Evolutionary conservation across 2,113 vertebrate genomes (phyloP).

Genomic region (Thermophis baileyi): DNA sequence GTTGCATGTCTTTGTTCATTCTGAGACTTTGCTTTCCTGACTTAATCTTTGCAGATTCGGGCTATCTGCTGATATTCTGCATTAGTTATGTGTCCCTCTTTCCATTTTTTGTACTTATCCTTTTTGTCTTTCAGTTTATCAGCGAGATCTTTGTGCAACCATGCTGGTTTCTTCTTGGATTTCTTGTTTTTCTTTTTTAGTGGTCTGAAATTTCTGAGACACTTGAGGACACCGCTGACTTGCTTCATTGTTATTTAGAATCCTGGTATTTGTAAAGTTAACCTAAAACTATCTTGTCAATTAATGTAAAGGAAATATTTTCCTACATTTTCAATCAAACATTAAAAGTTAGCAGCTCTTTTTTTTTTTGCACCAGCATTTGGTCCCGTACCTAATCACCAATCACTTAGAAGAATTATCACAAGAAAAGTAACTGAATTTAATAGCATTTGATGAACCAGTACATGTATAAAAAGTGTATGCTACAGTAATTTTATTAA

Average conservation of each 20-base stretch:
- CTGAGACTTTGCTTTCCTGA: no score
- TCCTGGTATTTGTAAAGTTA: background rate
- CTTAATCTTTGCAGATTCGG: no score
- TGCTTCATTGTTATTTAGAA: background rate
- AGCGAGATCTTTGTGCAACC: no score
- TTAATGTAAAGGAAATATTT: background rate
- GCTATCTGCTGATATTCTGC: no score
- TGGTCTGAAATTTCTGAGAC: background rate
- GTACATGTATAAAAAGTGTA: no score
- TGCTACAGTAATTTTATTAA: no score
- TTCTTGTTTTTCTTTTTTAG: no score
- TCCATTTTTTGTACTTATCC: no score
- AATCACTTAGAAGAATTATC: background rate
- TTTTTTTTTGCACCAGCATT: background rate
- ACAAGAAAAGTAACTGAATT: background rate
- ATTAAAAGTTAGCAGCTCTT: background rate
- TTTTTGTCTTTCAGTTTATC: no score
- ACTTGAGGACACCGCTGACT: background rate
- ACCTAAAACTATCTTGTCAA: background rate
- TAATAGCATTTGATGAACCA: background rate
- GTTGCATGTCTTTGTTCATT: no score
- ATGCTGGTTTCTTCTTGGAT: no score
- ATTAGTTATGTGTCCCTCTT: no score
- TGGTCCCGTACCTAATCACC: background rate
- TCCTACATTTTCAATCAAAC: background rate